Percentiles rank a stretch among this genome's conserved stretches.
Conservation (phyloP, 1,140 invertebrate genomes). For the Chironomus striatipennis region DNA sequence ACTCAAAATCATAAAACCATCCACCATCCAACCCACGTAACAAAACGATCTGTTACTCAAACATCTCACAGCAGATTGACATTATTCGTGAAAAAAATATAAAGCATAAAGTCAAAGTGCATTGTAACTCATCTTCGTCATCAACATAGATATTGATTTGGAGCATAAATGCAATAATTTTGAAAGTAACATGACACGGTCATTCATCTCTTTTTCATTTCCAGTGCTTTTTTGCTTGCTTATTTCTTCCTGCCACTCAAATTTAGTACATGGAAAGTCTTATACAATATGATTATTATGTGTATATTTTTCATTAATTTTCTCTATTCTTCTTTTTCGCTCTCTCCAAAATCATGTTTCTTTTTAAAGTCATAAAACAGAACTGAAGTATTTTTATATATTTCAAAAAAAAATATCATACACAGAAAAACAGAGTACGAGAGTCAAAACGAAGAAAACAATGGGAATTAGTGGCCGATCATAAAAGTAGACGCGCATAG, state of each 20-base stretch:
- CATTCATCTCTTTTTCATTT: too few relatives aligned
- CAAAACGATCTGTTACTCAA: too few relatives aligned
- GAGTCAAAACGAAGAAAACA: background rate
- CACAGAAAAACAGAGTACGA: background rate
- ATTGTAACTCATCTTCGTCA: too few relatives aligned
- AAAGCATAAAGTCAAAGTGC: too few relatives aligned
- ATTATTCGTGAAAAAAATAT: too few relatives aligned
- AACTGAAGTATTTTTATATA: background rate
- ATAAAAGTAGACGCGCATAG: background rate
- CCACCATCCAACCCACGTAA: too few relatives aligned
- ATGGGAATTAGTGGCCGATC: constrained; percentile 4
- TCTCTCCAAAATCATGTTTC: background rate
- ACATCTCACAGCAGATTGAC: too few relatives aligned
- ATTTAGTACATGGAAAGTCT: constrained; percentile 4
- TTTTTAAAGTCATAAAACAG: background rate
- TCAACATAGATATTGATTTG: too few relatives aligned
- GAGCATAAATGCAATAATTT: background rate
- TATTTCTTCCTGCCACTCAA: background rate
- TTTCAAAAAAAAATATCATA: background rate
- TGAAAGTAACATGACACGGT: background rate
- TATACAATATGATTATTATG: too few relatives aligned
- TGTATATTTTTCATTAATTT: too few relatives aligned
- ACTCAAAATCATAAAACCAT: too few relatives aligned
- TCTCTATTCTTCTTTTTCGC: background rate
- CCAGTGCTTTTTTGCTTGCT: background rate